These are phyloP conservation scores for Artemia sp. DNA, from an alignment of 2,888 invertebrate species.

Conservation along the genomic window DNA sequence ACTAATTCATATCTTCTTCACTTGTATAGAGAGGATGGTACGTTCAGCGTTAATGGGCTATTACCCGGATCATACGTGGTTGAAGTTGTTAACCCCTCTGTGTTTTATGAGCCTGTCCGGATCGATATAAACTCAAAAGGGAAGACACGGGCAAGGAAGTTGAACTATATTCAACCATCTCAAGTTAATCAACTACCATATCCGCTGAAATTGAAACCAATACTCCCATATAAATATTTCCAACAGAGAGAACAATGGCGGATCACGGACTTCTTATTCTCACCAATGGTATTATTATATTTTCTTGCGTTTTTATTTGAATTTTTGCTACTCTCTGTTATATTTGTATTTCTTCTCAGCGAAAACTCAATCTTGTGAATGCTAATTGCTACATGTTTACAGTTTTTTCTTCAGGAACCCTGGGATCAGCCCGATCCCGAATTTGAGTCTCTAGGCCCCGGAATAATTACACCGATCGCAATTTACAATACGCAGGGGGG, in stretches of 20 bases:
- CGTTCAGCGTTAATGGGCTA: slow-evolving; percentile 69
- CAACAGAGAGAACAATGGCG: slow-evolving; percentile 91
- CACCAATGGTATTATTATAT: slow-evolving; percentile 52
- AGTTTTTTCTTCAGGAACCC: no score
- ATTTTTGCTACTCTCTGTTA: no score
- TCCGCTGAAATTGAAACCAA: slow-evolving; percentile 70
- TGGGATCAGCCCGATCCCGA: no score
- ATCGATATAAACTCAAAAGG: slow-evolving; percentile 96
- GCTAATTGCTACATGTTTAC: no score
- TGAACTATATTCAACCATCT: slow-evolving; percentile 81
- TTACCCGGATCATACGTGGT: slow-evolving; percentile 84
- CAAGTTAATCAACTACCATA: slow-evolving; percentile 78
- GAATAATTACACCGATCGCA: no score
- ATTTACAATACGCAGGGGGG: no score
- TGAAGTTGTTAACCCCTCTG: slow-evolving; percentile 77
- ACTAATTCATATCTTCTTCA: slow-evolving; percentile 7
- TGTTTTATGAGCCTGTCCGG: slow-evolving; percentile 76
- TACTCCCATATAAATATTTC: slow-evolving; percentile 68
- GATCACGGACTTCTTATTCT: slow-evolving; percentile 84
- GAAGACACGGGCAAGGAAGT: slow-evolving; percentile 81
- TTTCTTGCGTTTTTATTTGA: no score
- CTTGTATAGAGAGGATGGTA: slow-evolving; percentile 59
- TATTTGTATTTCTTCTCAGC: no score
- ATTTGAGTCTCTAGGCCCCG: no score
- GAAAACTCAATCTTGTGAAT: no score